Base-by-base conservation (phyloP, 2,113 vertebrate genomes). In the Lathamus discolor region DNA sequence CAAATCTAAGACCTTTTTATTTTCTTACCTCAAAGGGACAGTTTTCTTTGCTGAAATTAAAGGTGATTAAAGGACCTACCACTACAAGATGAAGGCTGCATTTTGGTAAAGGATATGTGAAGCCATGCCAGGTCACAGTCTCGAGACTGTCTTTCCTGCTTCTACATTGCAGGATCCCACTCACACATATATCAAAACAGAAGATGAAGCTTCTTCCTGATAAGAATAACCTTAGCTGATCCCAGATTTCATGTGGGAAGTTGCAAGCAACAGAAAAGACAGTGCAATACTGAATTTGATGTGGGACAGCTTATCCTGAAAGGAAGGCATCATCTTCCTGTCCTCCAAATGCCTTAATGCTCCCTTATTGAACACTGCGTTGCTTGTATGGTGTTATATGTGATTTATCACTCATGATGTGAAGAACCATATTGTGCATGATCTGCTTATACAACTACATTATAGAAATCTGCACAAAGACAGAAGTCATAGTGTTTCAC, bases 341-440 rank as follows among this genome's bases (percentile, higher is more conserved):
- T 48, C 37, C 49, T 39, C 48, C 57, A 41, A 41, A 23, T 67
- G 48, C 51, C 33, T 85, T 75, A 87, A 87, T 62, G 12, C 2
- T 8, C 27, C 59, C 22, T 64, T 35, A 37, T 0, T 31, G 24
- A 51, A 79, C 20, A 9, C 10, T n/a, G 2, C 46, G 80, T 92
- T 79, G 25, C 17, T 51, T 74, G 13, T 33, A 27, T 37, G 13
- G 15, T 92, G 19, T 15, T 23, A 43, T 23, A 43, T 0, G 0
- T 46, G 48, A 44, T 90, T 85, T 61, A 6, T 23, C 69, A 61
- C 19, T 78, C 25, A 31, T 18, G 18, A 61, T 33, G 13, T 44
- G 46, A 86, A 80, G 20, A 59, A 51, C 33, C 63, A 20, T 24
- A 33, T 6, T 37, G 12, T 31, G 9, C 24, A 17, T 66, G 4